Evolutionary conservation across 2,888 invertebrate genomes (phyloP), one percentile per base, ranked within the genome.

Genomic region (Girardia tigrina): DNA sequence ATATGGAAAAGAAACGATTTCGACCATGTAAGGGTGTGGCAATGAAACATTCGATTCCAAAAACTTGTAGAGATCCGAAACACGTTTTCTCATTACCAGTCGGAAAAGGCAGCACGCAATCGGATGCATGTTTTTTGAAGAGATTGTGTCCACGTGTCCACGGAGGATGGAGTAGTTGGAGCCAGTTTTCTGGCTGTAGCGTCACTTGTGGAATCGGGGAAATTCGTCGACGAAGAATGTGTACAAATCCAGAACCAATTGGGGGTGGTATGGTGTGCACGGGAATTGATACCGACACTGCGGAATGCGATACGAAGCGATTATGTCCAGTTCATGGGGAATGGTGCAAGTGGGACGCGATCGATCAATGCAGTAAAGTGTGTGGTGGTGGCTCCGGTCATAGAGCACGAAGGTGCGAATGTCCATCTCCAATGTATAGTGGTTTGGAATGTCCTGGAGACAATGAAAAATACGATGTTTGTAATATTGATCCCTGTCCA

Each of bases 101-200:
- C 23, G n/a, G 56, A 12, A 56, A 4, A 8, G 56, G 20, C n/a
- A 56, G 56, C n/a, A 56, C 56, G n/a, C 56, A 56, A 16, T 56
- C 56, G 2, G n/a, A 56, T 56, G 56, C 56, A 4, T 56, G 56
- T 23, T 56, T 56, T 56, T 16, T 56, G n/a, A 56, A n/a, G 23
- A 4, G 56, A 16, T 12, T 56, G 23, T 56, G 56, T 56, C 56
- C 56, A 20, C 56, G 56, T 12, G n/a, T 56, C 4, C 56, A 56
- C 23, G 56, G 56, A 56, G 56, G 56, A n/a, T 56, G 56, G 56
- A 56, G n/a, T 56, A 56, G 56, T 56, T 56, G 56, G 56, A 23
- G 56, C 2, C n/a, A 4, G n/a, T 56, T 56, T 56, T 56, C 56
- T 12, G n/a, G 20, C 6, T 56, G 56, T 56, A 56, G 56, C 23